Conservation (phyloP, 2,888 invertebrate genomes). For the Cryptocephalus primarius region DNA sequence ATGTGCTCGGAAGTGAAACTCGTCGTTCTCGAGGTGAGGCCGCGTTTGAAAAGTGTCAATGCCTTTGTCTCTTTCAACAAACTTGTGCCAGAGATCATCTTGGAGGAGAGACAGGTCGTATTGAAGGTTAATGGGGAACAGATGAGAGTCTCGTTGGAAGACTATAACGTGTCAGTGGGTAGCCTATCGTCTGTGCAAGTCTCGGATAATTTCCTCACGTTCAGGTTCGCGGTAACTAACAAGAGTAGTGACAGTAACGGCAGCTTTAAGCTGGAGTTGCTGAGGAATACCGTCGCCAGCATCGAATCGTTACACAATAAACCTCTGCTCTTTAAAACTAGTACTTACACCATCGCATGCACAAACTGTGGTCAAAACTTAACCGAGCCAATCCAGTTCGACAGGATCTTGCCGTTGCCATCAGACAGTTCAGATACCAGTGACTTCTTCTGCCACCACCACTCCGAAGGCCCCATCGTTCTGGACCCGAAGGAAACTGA, state of each 20-base stretch:
- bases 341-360: slow-evolving; percentile 42
- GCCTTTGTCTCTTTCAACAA: slow-evolving; percentile 37
- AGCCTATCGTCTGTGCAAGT: slow-evolving; percentile 28
- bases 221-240: slow-evolving; percentile 29
- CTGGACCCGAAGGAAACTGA: slow-evolving; percentile 43
- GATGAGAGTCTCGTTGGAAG: slow-evolving; percentile 18
- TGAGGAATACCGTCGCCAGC: slow-evolving; percentile 13
- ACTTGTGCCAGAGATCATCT: not conserved
- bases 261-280: slow-evolving; percentile 27
- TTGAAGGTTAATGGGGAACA: slow-evolving; percentile 16
- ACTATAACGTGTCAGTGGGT: slow-evolving; percentile 21
- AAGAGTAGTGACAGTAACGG: slow-evolving; percentile 17
- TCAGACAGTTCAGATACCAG: slow-evolving; percentile 47
- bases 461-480: slow-evolving; percentile 19
- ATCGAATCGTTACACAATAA: slow-evolving; percentile 11
- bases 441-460: slow-evolving; percentile 57
- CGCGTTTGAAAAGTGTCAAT: slow-evolving; percentile 49
- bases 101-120: slow-evolving; percentile 13
- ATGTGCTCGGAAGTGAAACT: slow-evolving; percentile 30
- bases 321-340: slow-evolving; percentile 34
- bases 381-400: slow-evolving; percentile 35
- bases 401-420: slow-evolving; percentile 51
- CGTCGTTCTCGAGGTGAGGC: slow-evolving; percentile 49
- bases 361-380: slow-evolving; percentile 28
- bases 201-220: slow-evolving; percentile 24